Base-by-base conservation (phyloP, 1,140 invertebrate species). In the Drosophila serrata region DNA sequence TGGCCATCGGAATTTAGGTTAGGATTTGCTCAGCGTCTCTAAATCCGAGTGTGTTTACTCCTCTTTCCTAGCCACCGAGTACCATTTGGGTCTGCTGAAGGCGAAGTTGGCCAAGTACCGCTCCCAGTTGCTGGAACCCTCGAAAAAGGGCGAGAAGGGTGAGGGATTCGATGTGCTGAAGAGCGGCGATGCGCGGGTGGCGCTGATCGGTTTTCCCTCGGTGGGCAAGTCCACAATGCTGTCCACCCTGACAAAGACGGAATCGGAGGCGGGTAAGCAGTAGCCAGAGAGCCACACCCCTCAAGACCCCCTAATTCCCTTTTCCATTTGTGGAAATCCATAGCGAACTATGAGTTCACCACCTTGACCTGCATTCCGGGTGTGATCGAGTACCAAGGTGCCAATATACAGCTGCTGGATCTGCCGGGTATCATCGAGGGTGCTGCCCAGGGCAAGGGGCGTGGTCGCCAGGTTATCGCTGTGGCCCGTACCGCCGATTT, bases 161-260 rank as follows among this genome's bases (percentile, higher is more conserved):
- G 99, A 99, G 94, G 99, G 99, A 11, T 99, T 99, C 93, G 99
- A 99, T 96, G 99, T 99, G 13, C 95, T 99, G 77, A 99, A 99
- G 94, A 99, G 98, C 85, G 99, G 99, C 45, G 99, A 99, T 97
- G 99, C 99, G 6, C 94, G 99, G 92, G 98, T 99, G 15, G 99
- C 99, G 17, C 94, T 99, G 6, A 99, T 99, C 90, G 99, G 98
- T 63, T 99, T 99, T 93, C 98, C 99, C 98, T 98, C 97, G 40
- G 98, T 99, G 40, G 98, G 98, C 93, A 98, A 98, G 95, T 99
- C 99, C 15, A 99, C 98, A 1, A 93, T 99, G 62, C 93, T 99
- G 55, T 98, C 97, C 82, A 99, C 98, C 0, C 92, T 99, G 68
- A 99, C 98, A 3, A 97, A 97, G 92, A 99, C 98, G 29, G 96